Evolutionary conservation across 2,113 vertebrate genomes (phyloP), one percentile per base, ranked within the genome.

Genomic region (Gobio gobio): DNA sequence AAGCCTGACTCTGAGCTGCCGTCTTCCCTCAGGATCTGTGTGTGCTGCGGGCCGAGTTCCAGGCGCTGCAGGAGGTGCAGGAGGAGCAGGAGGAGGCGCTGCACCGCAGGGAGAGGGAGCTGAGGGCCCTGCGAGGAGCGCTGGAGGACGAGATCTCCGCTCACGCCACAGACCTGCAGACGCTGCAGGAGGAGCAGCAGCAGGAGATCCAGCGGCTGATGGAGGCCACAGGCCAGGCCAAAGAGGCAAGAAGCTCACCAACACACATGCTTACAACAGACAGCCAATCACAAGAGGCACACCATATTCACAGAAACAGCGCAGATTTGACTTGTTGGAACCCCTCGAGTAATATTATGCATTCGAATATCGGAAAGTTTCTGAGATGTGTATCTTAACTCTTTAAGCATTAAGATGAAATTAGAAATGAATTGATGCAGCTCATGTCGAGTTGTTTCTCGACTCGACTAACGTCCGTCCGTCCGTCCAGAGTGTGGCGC

Each of bases 61-160:
- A 97, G 68, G 97, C 96, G 72, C 87, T 97, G 73, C 93, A 97
- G n/a, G 89, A 94, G 2, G 88, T 93, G 26, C 96, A 96, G 88
- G 97, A 98, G 87, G 96, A 97, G 86, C 97, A 96, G 90, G 97
- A 98, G 90, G 97, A 98, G 24, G 87, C 95, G 78, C 87, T 99
- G 89, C 94, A 91, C 58, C 95, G 91, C 82, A 94, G 93, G 40
- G 97, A 98, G 86, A 92, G 95, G 6, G 97, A 99, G 56, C 96
- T 99, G 73, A 95, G 87, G 0, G 97, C 96, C 85, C 92, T 99
- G 87, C 97, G 97, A 90, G 97, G 96, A 40, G 97, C 95, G 0
- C 90, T 99, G 51, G 97, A 98, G 86, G 97, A 98, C 68, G 97
- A 99, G 89, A 96, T 98, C n/a, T 95, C 96, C 79, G 96, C 92